Evolutionary conservation across 2,113 vertebrate genomes (phyloP), one percentile per base, ranked within the genome.

Genomic region (Promerops cafer): DNA sequence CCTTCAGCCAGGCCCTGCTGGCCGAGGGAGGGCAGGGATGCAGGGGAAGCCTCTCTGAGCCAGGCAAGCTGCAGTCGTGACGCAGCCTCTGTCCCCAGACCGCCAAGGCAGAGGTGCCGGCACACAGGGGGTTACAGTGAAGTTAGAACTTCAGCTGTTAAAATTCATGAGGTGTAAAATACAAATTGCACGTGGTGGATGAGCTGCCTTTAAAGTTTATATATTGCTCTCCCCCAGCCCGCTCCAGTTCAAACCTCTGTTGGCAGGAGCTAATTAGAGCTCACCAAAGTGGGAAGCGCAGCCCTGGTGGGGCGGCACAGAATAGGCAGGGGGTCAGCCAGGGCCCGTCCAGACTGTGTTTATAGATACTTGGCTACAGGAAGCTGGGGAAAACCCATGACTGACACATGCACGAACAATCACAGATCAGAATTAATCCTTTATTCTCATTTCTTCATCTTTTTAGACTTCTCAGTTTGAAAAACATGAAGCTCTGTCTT

Each of bases 81-180:
- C 2, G 3, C n/a, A 28, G 37, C 54, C 44, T 19, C 68, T 0
- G 0, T 31, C 35, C 90, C 71, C 3, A 7, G 40, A 37, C 57
- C 0, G 13, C 89, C 57, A 11, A 26, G 72, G 71, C 82, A 60
- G 74, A 30, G 4, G 10, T 28, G 52, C 70, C 1, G 0, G 93
- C 10, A 1, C 59, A 8, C 27, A 13, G 42, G 7, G 95, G 88
- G 92, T 95, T 97, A 97, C 16, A 2, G 72, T 3, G 28, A 45
- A 93, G 91, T 94, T 95, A 84, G 45, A 93, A 87, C 92, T 94
- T 87, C 0, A 44, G 93, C 75, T 84, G 92, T 96, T 96, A 97
- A 96, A 97, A 96, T 96, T 96, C 94, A 97, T 92, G 94, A 96
- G 85, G 93, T 97, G 94, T 96, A 96, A 94, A 96, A 95, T 75